A percentile compares a stretch with the other conserved stretches of the same genome.
Conservation (phyloP, 1,140 invertebrate genomes). For the Paracyclopina nana region DNA sequence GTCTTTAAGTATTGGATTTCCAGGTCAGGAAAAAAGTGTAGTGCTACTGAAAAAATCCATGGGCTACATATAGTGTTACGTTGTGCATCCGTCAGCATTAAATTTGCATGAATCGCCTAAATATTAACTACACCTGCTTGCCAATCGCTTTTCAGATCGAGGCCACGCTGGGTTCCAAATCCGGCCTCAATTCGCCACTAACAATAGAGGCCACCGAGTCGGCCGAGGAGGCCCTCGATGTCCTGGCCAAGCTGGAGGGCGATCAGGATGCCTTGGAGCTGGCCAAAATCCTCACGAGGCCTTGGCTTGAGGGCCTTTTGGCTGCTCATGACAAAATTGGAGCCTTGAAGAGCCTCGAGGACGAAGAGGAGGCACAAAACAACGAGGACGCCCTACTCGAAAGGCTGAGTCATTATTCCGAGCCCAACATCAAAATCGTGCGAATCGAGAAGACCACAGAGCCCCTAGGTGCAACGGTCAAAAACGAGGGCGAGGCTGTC, state of each 20-base stretch:
- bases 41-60: too few relatives aligned
- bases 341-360: conserved; percentile 18
- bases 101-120: too few relatives aligned
- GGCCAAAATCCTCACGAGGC: conserved; percentile 38
- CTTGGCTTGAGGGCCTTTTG: conserved; percentile 63
- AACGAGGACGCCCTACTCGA: conserved; percentile 28
- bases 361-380: too few relatives aligned
- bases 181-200: too few relatives aligned
- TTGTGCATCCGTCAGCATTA: too few relatives aligned
- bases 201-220: too few relatives aligned
- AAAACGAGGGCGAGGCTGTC: conserved; percentile 79
- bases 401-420: conserved; percentile 30
- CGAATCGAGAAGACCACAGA: conserved; percentile 93
- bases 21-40: too few relatives aligned
- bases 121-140: too few relatives aligned
- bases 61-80: too few relatives aligned
- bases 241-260: conserved; percentile 3
- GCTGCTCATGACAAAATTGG: background rate
- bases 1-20: too few relatives aligned
- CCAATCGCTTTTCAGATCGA: too few relatives aligned
- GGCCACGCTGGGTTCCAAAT: too few relatives aligned
- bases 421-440: conserved; percentile 80
- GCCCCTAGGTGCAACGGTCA: conserved; percentile 81
- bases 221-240: background rate
- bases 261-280: conserved; percentile 41